A percentile compares a stretch with the other conserved stretches of the same genome.
These are phyloP conservation scores for Magallana ariakensis DNA, from an alignment of 1,140 invertebrate species.

Conservation along the genomic window DNA sequence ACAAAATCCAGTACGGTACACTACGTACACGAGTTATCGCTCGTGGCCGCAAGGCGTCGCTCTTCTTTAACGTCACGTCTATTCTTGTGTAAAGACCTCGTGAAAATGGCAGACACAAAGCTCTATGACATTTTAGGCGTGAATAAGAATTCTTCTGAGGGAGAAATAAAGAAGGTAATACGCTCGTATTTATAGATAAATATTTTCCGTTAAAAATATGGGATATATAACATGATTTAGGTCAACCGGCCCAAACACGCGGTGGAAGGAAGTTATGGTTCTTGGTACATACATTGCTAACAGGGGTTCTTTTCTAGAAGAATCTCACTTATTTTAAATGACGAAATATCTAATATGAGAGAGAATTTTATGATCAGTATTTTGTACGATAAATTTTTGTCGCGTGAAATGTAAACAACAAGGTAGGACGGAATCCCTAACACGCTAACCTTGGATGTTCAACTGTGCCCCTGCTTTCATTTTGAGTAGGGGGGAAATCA, in stretches of 20 bases:
- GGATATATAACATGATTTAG: no score
- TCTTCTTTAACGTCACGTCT: constrained; percentile 36
- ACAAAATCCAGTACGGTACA: no score
- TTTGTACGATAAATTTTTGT: no score
- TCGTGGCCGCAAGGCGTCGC: constrained; percentile 20
- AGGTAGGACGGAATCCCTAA: no score
- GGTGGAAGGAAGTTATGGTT: constrained; percentile 8
- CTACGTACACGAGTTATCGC: not conserved
- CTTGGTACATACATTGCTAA: not conserved
- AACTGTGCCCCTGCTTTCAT: no score
- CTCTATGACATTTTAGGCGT: constrained; percentile 92
- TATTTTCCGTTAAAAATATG: no score
- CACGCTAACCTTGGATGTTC: no score
- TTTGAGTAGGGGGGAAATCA: no score
- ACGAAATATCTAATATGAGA: not conserved
- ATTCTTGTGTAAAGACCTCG: constrained; percentile 58
- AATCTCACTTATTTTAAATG: not conserved
- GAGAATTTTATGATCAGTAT: no score
- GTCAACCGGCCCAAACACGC: not conserved
- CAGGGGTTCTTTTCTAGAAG: constrained; percentile 25
- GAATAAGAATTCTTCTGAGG: constrained; percentile 86
- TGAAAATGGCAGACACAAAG: constrained; percentile 85
- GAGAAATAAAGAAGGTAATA: constrained; percentile 92
- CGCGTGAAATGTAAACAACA: no score
- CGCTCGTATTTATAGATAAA: not conserved